Percentiles rank a stretch among this genome's conserved stretches.
Conservation (phyloP, 2,113 vertebrate species). For the Odontesthes bonariensis region DNA sequence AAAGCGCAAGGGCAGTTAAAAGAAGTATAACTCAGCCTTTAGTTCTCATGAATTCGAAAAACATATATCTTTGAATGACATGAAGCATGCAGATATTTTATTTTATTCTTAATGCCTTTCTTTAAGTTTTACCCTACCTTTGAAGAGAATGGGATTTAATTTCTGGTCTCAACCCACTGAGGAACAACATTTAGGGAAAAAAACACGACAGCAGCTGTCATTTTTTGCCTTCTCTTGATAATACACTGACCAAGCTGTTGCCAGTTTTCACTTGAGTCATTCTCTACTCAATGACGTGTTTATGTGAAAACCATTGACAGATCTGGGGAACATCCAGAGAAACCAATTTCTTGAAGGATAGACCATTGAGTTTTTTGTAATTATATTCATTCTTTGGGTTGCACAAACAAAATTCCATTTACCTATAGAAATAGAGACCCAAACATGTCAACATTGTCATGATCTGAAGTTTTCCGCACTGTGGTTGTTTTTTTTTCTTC, state of each 20-base stretch:
- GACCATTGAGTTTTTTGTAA: background rate
- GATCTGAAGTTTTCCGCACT: too few relatives aligned
- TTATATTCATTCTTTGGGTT: background rate
- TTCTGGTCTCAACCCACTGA: background rate
- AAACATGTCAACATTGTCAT: background rate
- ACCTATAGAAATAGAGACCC: background rate
- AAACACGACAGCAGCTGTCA: conserved; percentile 12
- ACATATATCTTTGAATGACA: too few relatives aligned
- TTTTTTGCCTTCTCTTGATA: conserved; percentile 16
- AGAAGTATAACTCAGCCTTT: too few relatives aligned
- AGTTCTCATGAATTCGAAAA: too few relatives aligned
- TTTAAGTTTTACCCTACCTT: background rate
- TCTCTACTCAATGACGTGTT: conserved; percentile 9
- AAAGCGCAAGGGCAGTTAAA: too few relatives aligned
- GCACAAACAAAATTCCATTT: background rate
- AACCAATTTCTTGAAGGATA: conserved; percentile 9
- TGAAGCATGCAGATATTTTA: too few relatives aligned
- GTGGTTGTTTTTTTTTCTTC: too few relatives aligned
- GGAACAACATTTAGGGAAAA: background rate
- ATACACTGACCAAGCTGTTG: conserved; percentile 18
- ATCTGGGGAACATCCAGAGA: conserved; percentile 18
- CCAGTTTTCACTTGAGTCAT: conserved; percentile 17
- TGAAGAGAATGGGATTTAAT: background rate
- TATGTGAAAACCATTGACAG: conserved; percentile 21
- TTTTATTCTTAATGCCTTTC: background rate